phyloP scores from a whole-genome alignment of 1,140 invertebrate species.

The Nylanderia fulva region DNA sequence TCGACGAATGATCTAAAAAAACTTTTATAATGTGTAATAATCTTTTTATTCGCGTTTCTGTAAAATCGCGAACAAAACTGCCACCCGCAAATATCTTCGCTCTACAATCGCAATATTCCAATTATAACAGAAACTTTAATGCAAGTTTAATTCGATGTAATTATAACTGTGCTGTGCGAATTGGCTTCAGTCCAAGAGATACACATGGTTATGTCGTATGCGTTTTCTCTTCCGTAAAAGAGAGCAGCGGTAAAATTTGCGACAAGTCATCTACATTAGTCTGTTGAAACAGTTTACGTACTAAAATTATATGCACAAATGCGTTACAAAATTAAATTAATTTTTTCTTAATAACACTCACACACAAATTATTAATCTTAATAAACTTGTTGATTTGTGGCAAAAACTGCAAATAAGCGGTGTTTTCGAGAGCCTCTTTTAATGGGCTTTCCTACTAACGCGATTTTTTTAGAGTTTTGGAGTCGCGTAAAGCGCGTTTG shows the following conservation, averaged over 20 bases:
- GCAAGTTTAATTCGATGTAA: conserved; percentile 45
- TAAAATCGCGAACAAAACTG: background rate
- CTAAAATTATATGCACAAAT: background rate
- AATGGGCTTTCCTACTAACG: background rate
- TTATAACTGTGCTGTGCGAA: conserved; percentile 33
- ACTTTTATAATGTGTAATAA: background rate
- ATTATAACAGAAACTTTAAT: conserved; percentile 38
- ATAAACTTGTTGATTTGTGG: background rate
- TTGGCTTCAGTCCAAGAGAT: conserved; percentile 48
- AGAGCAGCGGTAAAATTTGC: background rate
- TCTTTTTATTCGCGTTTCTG: background rate
- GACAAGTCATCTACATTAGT: background rate
- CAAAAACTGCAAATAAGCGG: background rate
- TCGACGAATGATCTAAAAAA: too few species aligned
- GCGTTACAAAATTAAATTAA: background rate
- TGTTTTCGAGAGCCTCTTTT: background rate
- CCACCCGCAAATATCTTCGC: background rate
- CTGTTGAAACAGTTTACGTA: background rate
- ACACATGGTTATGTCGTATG: conserved; percentile 16
- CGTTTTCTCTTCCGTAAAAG: conserved; percentile 11
- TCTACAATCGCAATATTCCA: background rate
- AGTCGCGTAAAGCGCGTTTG: conserved; percentile 2
- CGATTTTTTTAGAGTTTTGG: conserved; percentile 1
- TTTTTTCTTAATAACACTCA: background rate
- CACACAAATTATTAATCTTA: background rate